phyloP scores from a whole-genome alignment of 2,113 vertebrate genomes.

The Psittacula cyanocephala region DNA sequence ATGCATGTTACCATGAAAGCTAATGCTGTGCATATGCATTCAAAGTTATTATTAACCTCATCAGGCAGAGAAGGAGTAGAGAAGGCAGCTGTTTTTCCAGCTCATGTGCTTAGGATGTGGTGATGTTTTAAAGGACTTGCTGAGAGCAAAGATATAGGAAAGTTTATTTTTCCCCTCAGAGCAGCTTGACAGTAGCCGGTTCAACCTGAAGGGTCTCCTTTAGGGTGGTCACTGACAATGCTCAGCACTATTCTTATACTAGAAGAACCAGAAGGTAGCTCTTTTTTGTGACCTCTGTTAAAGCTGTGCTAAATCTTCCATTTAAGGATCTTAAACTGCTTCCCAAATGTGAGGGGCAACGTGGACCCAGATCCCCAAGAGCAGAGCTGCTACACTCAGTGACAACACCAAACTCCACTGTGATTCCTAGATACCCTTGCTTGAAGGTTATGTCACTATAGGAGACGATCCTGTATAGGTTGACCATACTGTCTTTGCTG shows the following conservation, averaged over 20 bases:
- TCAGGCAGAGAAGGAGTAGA: constrained; percentile 60
- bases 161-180: background rate
- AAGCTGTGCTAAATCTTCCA: background rate
- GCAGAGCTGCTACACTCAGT: background rate
- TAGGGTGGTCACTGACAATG: background rate
- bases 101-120: constrained; percentile 19
- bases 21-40: constrained; percentile 75
- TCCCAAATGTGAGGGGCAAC: accelerated
- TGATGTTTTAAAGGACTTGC: constrained; percentile 41
- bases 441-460: background rate
- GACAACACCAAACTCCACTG: background rate
- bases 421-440: background rate
- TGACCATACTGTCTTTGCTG: background rate
- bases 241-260: background rate
- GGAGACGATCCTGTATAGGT: accelerated
- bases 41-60: constrained; percentile 80
- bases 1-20: constrained; percentile 76
- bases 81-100: constrained; percentile 70
- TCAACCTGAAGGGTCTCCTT: background rate
- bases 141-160: constrained; percentile 19
- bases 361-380: background rate
- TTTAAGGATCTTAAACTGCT: background rate
- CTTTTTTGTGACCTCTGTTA: background rate
- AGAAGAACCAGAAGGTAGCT: background rate
- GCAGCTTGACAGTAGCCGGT: background rate